These are phyloP conservation scores for Sialis lutaria DNA, from an alignment of 2,888 invertebrate species.

Conservation along the genomic window DNA sequence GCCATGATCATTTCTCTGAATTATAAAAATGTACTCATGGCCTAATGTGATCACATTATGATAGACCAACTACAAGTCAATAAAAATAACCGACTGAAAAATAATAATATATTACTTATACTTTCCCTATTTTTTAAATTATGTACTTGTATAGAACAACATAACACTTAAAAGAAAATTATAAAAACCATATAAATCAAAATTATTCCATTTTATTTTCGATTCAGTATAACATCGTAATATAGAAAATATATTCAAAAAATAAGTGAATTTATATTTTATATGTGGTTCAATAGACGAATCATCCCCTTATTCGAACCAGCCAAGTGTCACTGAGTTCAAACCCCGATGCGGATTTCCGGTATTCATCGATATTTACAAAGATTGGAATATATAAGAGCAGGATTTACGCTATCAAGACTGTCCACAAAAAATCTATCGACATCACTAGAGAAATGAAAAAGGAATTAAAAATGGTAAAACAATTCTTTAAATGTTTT, in stretches of 20 bases:
- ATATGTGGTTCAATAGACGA: constrained; percentile 22
- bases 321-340: constrained; percentile 84
- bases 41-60: too few relatives aligned
- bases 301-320: constrained; percentile 51
- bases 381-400: constrained; percentile 81
- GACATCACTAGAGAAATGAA: constrained; percentile 83
- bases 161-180: background rate
- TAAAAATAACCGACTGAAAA: background rate
- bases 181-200: background rate
- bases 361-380: constrained; percentile 79
- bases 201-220: too few relatives aligned
- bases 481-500: too few relatives aligned
- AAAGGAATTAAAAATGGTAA: constrained; percentile 79
- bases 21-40: too few relatives aligned
- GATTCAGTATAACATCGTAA: too few relatives aligned
- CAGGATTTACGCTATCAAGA: constrained; percentile 71
- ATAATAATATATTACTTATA: background rate
- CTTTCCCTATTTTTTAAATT: background rate
- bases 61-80: too few relatives aligned
- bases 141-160: background rate
- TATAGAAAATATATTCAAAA: background rate
- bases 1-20: too few relatives aligned
- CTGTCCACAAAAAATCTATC: constrained; percentile 66
- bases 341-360: constrained; percentile 80
- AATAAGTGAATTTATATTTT: background rate